Evolutionary conservation across 2,888 invertebrate genomes (phyloP).

Genomic region (Synergus laeviventris): DNA sequence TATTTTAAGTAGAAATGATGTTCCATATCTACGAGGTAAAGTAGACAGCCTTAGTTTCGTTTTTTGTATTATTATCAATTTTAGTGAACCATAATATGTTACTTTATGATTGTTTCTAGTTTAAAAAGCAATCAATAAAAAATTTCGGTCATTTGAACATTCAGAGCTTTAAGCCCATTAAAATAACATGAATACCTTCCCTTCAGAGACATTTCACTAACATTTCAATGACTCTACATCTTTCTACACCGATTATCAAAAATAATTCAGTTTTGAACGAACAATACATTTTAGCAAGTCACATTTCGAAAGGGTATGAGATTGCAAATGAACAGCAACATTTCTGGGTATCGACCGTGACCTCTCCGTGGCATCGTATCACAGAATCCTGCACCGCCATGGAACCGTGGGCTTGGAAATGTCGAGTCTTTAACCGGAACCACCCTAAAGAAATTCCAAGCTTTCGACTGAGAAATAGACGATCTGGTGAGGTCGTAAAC

Average conservation of each 20-base stretch:
- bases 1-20: too few species aligned
- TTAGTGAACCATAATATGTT: too few species aligned
- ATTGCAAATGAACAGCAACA: not conserved
- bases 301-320: not conserved
- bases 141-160: too few species aligned
- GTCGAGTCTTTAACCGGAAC: conserved; percentile 1
- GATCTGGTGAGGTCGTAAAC: not conserved
- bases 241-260: not conserved
- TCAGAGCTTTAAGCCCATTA: too few species aligned
- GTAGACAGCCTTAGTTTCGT: too few species aligned
- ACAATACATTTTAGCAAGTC: not conserved
- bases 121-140: too few species aligned
- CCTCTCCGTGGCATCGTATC: not conserved
- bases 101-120: too few species aligned
- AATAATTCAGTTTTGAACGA: not conserved
- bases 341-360: conserved; percentile 10
- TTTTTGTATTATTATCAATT: too few species aligned
- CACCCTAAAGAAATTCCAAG: conserved; percentile 4
- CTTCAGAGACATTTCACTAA: not conserved
- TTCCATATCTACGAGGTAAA: too few species aligned
- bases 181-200: not conserved
- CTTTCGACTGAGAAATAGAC: not conserved
- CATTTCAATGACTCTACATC: not conserved
- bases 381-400: conserved; percentile 36
- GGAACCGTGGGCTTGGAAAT: conserved; percentile 19